Conservation (phyloP, 30 jellyfish, hydroid and myxozoan species). For the Cassiopea andromeda region DNA sequence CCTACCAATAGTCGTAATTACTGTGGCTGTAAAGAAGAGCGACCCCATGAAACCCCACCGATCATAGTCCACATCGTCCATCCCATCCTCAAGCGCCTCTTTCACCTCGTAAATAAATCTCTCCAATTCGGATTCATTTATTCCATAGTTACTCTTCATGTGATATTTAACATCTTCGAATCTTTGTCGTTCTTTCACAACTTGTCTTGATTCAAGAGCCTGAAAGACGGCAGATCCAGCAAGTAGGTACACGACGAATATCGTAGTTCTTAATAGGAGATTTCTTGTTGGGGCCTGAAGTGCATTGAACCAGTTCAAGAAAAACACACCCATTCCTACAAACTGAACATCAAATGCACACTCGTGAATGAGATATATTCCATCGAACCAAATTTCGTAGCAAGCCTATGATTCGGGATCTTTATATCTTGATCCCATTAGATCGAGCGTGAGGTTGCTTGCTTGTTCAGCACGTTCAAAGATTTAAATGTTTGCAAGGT, state of each 20-base stretch:
- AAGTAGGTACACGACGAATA: conserved; percentile 73
- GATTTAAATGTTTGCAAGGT: conserved; percentile 62
- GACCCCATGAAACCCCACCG: conserved; percentile 98
- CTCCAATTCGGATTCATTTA: conserved; percentile 77
- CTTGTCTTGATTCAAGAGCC: conserved; percentile 78
- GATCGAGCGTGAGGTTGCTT: conserved; percentile 1
- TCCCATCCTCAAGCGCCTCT: conserved; percentile 88
- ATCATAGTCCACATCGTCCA: conserved; percentile 83
- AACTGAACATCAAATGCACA: not conserved
- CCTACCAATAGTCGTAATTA: conserved; percentile 93
- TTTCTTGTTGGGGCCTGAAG: conserved; percentile 92
- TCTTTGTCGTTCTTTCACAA: conserved; percentile 58
- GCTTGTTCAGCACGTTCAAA: conserved; percentile 50
- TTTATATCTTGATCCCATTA: conserved; percentile 11
- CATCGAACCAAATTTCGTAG: not conserved
- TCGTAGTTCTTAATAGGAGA: conserved; percentile 69
- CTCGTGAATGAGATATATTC: not conserved
- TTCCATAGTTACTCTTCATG: conserved; percentile 75
- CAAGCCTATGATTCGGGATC: not conserved
- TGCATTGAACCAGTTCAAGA: conserved; percentile 85
- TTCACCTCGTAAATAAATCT: conserved; percentile 71
- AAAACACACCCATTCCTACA: conserved; percentile 88
- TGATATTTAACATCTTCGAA: conserved; percentile 71
- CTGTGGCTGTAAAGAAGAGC: conserved; percentile 88
- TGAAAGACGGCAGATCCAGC: conserved; percentile 92